Evolutionary conservation across 2,797 vertebrate species (phyloP).

Genomic region (Notamacropus eugenii): DNA sequence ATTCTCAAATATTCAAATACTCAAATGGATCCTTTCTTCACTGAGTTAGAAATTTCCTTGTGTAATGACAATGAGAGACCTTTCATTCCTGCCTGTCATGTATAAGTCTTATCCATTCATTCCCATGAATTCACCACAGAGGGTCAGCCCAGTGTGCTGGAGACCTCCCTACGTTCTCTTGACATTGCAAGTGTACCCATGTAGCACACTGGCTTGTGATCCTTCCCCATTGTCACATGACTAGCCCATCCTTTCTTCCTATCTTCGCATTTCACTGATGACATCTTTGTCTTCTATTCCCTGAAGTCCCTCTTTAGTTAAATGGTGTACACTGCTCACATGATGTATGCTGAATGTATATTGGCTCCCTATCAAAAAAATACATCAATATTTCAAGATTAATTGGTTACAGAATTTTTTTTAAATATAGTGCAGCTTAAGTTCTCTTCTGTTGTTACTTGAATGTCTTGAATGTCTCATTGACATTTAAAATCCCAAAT

Average conservation of each 20-base stretch:
- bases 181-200: neutral
- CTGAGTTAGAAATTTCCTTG: neutral
- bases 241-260: neutral
- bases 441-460: neutral
- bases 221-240: neutral
- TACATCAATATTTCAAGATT: conserved; percentile 38
- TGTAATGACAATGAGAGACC: neutral
- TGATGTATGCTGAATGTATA: conserved; percentile 44
- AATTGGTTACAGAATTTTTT: conserved; percentile 13
- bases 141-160: neutral
- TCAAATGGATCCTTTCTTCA: neutral
- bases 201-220: neutral
- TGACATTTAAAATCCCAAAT: neutral
- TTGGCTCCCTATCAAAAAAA: conserved; percentile 51
- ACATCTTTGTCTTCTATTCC: neutral
- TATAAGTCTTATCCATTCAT: neutral
- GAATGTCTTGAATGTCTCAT: neutral
- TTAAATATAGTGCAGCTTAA: neutral
- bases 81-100: neutral
- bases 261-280: neutral
- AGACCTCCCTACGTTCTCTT: neutral
- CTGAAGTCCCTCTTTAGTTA: conserved; percentile 37
- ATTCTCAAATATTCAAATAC: neutral
- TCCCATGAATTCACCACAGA: neutral
- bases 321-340: conserved; percentile 10